These are phyloP conservation scores for Oryctolagus cuniculus DNA, from an alignment of 2,113 vertebrate genomes.

Conservation along the genomic window mOryCun1.1 NC_091440.1:136483001-136483500, in stretches of 20 bases:
- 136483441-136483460: background rate
- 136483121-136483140: slow-evolving; percentile 1
- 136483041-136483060: background rate
- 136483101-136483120: background rate
- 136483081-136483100: background rate
- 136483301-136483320: background rate
- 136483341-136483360: background rate
- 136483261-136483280: background rate
- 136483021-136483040: no score
- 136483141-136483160: background rate
- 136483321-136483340: slow-evolving; percentile 38
- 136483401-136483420: background rate
- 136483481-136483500: background rate
- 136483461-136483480: background rate
- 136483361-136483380: background rate
- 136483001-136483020: no score
- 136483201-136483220: background rate
- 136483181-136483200: background rate
- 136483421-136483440: background rate
- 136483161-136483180: background rate
- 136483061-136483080: slow-evolving; percentile 26
- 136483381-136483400: background rate
- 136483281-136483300: background rate
- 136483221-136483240: background rate
- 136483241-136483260: background rate